Percentiles rank a stretch among this genome's conserved stretches.
phyloP scores from a whole-genome alignment of 2,113 vertebrate genomes.

The Engraulis encrasicolus region DNA sequence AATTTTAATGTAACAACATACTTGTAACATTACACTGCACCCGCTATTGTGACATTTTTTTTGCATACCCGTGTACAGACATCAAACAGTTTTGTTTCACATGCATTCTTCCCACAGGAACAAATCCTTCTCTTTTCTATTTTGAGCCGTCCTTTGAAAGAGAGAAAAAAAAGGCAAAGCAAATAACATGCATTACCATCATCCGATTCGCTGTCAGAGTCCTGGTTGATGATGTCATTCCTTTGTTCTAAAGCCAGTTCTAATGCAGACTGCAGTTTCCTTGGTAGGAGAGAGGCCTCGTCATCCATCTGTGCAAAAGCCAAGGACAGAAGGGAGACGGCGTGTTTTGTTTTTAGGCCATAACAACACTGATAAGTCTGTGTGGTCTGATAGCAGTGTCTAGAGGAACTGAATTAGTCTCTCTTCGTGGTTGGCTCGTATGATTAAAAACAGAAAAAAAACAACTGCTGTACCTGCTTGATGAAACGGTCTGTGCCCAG shows the following conservation, averaged over 20 bases:
- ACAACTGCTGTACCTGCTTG: constrained; percentile 83
- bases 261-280: constrained; percentile 96
- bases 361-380: background rate
- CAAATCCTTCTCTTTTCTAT: background rate
- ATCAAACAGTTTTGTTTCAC: background rate
- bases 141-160: background rate
- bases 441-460: background rate
- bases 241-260: constrained; percentile 97
- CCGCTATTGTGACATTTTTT: background rate
- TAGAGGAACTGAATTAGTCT: background rate
- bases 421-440: background rate
- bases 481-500: constrained; percentile 96
- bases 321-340: no score
- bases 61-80: background rate
- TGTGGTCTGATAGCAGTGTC: background rate
- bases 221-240: constrained; percentile 93
- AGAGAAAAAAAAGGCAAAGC: background rate
- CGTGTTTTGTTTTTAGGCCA: no score
- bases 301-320: constrained; percentile 89
- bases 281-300: constrained; percentile 93
- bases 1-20: background rate
- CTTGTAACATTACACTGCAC: background rate
- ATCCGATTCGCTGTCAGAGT: constrained; percentile 98
- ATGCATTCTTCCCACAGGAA: background rate
- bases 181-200: constrained; percentile 75